Evolutionary conservation across 2,888 invertebrate species (phyloP).

Genomic region (Chrysopilus asiliformis): DNA sequence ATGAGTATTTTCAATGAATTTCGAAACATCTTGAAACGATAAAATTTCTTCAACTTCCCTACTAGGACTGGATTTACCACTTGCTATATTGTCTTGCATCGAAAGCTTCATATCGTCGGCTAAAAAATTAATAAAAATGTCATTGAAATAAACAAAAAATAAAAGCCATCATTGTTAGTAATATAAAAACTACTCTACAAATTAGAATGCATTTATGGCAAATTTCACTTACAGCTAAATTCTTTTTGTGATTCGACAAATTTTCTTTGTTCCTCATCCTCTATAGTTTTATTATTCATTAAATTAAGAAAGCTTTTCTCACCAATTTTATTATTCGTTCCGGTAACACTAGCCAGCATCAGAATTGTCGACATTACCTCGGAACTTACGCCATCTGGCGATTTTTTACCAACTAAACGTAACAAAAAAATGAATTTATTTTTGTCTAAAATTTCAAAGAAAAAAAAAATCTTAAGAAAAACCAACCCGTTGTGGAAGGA

Average conservation of each 20-base stretch:
- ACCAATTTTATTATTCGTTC: conserved; percentile 22
- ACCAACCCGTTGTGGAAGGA: no score
- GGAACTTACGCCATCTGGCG: conserved; percentile 28
- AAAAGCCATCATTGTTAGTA: no score
- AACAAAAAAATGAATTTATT: no score
- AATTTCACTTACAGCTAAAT: conserved; percentile 23
- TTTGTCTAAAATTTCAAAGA: no score
- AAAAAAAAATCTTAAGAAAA: no score
- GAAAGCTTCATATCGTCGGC: no score
- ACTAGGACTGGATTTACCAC: conserved; percentile 81
- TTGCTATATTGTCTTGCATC: conserved; percentile 42
- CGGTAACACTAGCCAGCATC: conserved; percentile 33
- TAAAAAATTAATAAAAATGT: no score
- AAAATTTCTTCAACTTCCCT: conserved; percentile 82
- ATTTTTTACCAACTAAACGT: conserved; percentile 22
- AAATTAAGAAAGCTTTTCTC: conserved; percentile 28
- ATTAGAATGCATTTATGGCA: neutral
- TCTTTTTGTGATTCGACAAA: conserved; percentile 26
- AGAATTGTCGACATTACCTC: conserved; percentile 33
- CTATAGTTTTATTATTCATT: conserved; percentile 32
- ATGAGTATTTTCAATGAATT: no score
- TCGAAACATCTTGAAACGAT: conserved; percentile 48
- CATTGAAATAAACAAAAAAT: no score
- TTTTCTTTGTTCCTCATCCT: conserved; percentile 32
- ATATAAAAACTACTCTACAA: no score